Evolutionary conservation across 2,888 invertebrate species (phyloP).

Genomic region (Morpho helenor): DNA sequence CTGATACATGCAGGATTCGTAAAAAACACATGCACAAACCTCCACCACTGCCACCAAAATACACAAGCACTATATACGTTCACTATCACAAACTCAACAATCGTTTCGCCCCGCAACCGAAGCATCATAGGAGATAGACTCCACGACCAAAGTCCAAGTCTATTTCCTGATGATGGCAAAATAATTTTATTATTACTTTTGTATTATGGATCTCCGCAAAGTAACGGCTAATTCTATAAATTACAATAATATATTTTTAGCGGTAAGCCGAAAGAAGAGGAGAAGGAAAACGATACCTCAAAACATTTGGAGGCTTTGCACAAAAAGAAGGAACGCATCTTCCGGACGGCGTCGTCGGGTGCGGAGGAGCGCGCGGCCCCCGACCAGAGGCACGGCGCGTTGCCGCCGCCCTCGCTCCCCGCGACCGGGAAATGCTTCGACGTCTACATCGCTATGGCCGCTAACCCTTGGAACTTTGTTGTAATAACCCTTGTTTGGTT

Average conservation of each 20-base stretch:
- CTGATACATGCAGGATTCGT: too few relatives aligned
- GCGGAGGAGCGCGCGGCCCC: constrained; percentile 15
- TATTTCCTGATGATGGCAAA: too few relatives aligned
- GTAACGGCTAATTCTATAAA: too few relatives aligned
- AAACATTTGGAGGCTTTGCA: constrained; percentile 50
- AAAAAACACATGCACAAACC: too few relatives aligned
- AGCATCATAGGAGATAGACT: too few relatives aligned
- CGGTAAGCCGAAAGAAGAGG: constrained; percentile 49
- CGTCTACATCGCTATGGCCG: constrained; percentile 86
- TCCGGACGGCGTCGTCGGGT: constrained; percentile 38
- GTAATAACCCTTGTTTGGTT: constrained; percentile 47
- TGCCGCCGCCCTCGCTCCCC: constrained; percentile 62
- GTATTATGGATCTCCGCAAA: too few relatives aligned
- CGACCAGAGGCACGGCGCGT: constrained; percentile 32
- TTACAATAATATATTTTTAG: constrained; percentile 30
- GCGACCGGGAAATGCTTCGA: constrained; percentile 81
- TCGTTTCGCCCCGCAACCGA: too few relatives aligned
- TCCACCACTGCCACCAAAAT: too few relatives aligned
- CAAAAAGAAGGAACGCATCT: constrained; percentile 71
- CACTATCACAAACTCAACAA: too few relatives aligned
- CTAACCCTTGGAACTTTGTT: constrained; percentile 87
- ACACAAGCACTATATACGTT: too few relatives aligned
- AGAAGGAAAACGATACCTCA: constrained; percentile 44
- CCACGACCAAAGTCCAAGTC: too few relatives aligned
- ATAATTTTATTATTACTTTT: too few relatives aligned